Evolutionary conservation across 2,113 vertebrate genomes (phyloP), one percentile per base, ranked within the genome.

Genomic region (Petromus typicus): DNA sequence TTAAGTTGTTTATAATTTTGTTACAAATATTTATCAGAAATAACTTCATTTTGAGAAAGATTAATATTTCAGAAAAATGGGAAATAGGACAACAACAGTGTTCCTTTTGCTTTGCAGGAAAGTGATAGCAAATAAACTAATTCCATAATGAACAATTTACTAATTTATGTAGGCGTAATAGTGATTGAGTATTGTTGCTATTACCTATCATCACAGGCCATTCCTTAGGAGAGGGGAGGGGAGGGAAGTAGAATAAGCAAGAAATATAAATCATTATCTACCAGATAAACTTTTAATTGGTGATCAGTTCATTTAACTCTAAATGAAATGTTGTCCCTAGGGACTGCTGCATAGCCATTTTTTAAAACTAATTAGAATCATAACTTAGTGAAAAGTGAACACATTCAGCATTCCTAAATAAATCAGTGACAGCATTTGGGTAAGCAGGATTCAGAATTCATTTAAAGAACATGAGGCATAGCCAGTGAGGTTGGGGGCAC

Each of bases 381-480:
- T 73, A 57, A 12, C 66, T 54, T 32, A 76, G 34, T 92, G 43
- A 82, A 43, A 78, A 57, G 23, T 61, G 76, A 78, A 40, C n/a
- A 43, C n/a, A 59, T 11, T 64, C 48, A 81, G 66, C 34, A 27
- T 66, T 30, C 25, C 32, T 9, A 43, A 4, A n/a, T 59, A 75
- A 66, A 69, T 66, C 23, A 66, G 16, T 56, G 84, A 89, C 7
- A 7, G 90, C 30, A 73, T 71, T 8, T 69, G 7, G 43, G 17
- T 85, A n/a, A 40, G 80, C 89, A 40, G 4, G 20, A 67, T 59
- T 79, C 83, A 54, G 40, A 88, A 93, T 95, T 95, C 16, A 59
- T n/a, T 78, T 56, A n/a, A 88, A 56, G 18, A 20, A 87, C 69
- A 71, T 6, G 7, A 86, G 27, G 1, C 11, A 3, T 7, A 71